Percentiles rank a stretch among this genome's conserved stretches.
Evolutionary conservation across 2,888 invertebrate species (phyloP).

Genomic region (Acanthosepion lycidas): DNA sequence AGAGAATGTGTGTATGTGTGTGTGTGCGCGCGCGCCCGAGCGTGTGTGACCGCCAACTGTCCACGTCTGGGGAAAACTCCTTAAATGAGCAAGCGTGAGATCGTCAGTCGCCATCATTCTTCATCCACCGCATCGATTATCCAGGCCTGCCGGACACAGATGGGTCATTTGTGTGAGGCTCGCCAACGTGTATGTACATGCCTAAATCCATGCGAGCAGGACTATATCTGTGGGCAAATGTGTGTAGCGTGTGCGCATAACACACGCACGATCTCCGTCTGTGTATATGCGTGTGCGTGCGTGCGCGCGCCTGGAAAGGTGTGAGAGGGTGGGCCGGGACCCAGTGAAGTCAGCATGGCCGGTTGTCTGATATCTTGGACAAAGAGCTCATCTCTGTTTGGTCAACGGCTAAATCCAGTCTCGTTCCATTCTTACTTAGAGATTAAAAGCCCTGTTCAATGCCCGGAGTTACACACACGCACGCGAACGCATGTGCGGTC

Average conservation of each 20-base stretch:
- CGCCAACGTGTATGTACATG: neutral
- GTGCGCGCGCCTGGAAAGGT: neutral
- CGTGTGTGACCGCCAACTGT: neutral
- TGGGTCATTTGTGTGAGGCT: neutral
- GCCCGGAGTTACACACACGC: neutral
- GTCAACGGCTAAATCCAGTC: slow-evolving; percentile 4
- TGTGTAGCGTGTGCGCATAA: neutral
- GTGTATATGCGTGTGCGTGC: neutral
- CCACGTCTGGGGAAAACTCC: neutral
- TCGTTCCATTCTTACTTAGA: neutral
- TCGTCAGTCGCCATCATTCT: neutral
- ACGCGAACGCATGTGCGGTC: neutral
- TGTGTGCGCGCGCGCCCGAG: neutral
- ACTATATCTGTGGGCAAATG: neutral
- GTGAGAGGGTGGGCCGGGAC: neutral
- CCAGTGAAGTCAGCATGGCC: neutral
- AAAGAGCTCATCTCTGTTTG: neutral
- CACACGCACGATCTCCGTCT: neutral
- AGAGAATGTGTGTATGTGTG: neutral
- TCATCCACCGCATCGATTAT: neutral
- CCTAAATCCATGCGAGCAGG: neutral
- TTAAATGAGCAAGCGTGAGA: neutral
- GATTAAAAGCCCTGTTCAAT: neutral
- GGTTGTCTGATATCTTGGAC: neutral
- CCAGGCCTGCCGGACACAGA: neutral